Base-by-base conservation (phyloP, 2,113 vertebrate species). In the Murina feae region DNA sequence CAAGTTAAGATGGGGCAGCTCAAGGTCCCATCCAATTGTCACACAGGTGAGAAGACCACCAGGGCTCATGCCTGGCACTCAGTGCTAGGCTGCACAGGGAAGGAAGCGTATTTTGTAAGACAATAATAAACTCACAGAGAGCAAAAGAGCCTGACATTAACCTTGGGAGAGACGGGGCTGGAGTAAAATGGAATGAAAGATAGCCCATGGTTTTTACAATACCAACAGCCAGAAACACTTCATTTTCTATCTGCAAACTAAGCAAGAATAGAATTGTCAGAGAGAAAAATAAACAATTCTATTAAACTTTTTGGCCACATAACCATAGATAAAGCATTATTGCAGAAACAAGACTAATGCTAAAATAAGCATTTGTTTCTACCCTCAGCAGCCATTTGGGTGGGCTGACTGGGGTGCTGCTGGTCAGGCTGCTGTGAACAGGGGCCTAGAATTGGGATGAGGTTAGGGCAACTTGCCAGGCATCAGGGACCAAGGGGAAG, bases 241-340 rank as follows among this genome's bases (percentile, higher is more conserved):
- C 91, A 94, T 95, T 95, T 95, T 80, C 17, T 85, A 96, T 90
- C 94, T 96, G 90, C 95, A 95, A 95, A 93, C 87, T 95, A 96
- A 96, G 96, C 92, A 96, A 90, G 78, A 96, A 20, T 10, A 89
- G 83, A 96, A 92, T 58, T 90, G 90, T 96, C 93, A 90, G 75
- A 60, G 58, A 96, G 87, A 91, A 93, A 97, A 96, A 89, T 37
- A 96, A 96, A 94, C 30, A 94, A 94, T 93, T 90, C 55, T 87
- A 78, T 35, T 94, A 83, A 93, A 93, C 74, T 81, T 74, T 83
- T 88, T 75, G 92, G 87, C 93, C 76, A 92, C 42, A 90, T 47
- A 92, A 85, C 65, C 84, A 69, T 1, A 84, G 75, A 91, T 63
- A 93, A 90, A 91, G 58, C 80, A 87, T 42, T 88, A 83, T 9